phyloP scores from a whole-genome alignment of 2,113 vertebrate species.

The Silurus meridionalis region DNA sequence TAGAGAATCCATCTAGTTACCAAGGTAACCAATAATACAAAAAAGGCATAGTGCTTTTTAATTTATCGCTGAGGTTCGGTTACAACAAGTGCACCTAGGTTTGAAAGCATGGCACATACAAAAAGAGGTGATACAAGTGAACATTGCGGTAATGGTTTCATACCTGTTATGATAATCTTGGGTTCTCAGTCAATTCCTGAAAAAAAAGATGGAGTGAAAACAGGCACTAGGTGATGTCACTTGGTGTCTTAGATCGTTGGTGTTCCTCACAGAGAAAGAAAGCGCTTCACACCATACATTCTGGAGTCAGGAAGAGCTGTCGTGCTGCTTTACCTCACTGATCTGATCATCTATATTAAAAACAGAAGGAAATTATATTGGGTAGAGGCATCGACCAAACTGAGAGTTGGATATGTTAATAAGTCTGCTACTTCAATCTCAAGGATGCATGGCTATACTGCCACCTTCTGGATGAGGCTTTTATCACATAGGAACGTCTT shows the following conservation, averaged over 20 bases:
- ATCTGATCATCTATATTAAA: constrained; percentile 63
- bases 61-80: not conserved
- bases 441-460: constrained; percentile 28
- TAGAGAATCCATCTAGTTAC: constrained; percentile 39
- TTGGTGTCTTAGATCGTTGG: constrained; percentile 79
- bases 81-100: not conserved
- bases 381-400: not conserved
- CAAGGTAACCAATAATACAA: constrained; percentile 37
- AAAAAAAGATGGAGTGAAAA: constrained; percentile 82
- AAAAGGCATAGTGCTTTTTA: not conserved
- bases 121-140: not conserved
- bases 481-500: not conserved
- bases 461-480: constrained; percentile 34
- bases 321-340: constrained; percentile 66
- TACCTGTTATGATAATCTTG: constrained; percentile 92
- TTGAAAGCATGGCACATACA: not conserved
- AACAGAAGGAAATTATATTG: not conserved
- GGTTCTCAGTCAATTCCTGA: constrained; percentile 78
- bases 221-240: constrained; percentile 75
- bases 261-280: constrained; percentile 60
- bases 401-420: not conserved
- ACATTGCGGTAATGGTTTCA: not conserved
- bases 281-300: constrained; percentile 70
- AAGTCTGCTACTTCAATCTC: not conserved
- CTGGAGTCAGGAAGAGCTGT: constrained; percentile 66